Conservation (phyloP, 2,888 invertebrate genomes). For the Pseudococcus longispinus region DNA sequence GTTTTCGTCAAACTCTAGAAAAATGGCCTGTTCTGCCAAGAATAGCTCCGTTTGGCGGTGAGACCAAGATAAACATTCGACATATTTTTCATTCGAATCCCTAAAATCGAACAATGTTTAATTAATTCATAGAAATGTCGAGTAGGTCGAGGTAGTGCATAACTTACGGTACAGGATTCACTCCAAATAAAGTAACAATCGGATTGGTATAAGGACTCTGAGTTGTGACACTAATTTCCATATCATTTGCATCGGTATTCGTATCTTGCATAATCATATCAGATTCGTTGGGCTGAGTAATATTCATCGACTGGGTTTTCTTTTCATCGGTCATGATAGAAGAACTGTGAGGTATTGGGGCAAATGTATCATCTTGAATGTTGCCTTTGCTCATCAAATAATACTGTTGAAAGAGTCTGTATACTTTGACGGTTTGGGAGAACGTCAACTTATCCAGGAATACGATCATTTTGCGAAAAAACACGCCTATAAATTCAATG, state of each 20-base stretch:
- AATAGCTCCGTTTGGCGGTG: conserved; percentile 88
- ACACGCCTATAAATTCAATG: conserved; percentile 64
- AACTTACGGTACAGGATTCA: conserved; percentile 47
- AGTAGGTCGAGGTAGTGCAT: background rate
- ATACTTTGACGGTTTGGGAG: conserved; percentile 72
- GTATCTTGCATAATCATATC: conserved; percentile 22
- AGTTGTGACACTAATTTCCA: conserved; percentile 47
- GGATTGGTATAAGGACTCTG: conserved; percentile 50
- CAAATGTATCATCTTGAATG: conserved; percentile 6
- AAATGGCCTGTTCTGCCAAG: conserved; percentile 83
- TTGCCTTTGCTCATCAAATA: conserved; percentile 66
- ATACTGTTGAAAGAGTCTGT: conserved; percentile 65
- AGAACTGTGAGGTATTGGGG: background rate
- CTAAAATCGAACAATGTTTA: background rate
- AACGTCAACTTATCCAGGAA: conserved; percentile 85
- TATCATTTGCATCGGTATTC: background rate
- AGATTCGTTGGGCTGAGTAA: background rate
- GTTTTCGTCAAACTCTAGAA: conserved; percentile 81
- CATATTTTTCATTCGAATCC: conserved; percentile 48
- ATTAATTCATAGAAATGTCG: background rate
- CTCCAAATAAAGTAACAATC: conserved; percentile 47
- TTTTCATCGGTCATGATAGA: conserved; percentile 5
- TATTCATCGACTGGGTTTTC: background rate
- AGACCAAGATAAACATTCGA: conserved; percentile 69
- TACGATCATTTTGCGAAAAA: conserved; percentile 80